Evolutionary conservation across 2,888 invertebrate genomes (phyloP).

Genomic region (Amphipyra berbera): DNA sequence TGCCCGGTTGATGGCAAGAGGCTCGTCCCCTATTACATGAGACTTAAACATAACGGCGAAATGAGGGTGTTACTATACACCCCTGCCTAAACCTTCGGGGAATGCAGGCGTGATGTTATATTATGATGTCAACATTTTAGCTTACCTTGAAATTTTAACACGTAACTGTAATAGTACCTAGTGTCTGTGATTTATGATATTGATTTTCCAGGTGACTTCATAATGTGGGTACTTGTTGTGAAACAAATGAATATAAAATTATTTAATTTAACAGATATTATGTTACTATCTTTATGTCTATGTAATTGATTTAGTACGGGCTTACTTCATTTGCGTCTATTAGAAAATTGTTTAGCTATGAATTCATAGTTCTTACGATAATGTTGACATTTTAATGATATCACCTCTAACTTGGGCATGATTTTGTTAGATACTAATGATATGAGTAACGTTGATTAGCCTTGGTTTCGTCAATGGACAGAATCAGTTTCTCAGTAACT

Average conservation of each 20-base stretch:
- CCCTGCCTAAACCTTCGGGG: too few relatives aligned
- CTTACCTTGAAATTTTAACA: conserved; percentile 4
- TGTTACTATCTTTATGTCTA: background rate
- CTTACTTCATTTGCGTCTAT: background rate
- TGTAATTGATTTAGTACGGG: conserved; percentile 7
- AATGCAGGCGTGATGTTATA: too few relatives aligned
- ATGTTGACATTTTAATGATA: conserved; percentile 54
- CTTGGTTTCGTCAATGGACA: conserved; percentile 70
- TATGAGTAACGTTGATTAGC: conserved; percentile 69
- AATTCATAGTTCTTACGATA: conserved; percentile 23
- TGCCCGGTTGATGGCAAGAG: too few relatives aligned
- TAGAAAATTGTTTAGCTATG: conserved; percentile 19
- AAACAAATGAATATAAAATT: conserved; percentile 27
- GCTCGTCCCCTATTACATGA: too few relatives aligned
- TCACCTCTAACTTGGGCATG: conserved; percentile 58
- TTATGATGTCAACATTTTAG: conserved; percentile 1
- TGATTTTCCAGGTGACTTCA: conserved; percentile 19
- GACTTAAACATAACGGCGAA: too few relatives aligned
- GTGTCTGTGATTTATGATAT: conserved; percentile 5
- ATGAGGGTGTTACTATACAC: too few relatives aligned
- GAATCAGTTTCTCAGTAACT: conserved; percentile 72
- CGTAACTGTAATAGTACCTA: background rate
- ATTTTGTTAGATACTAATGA: conserved; percentile 57
- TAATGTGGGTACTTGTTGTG: background rate
- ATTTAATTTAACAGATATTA: conserved; percentile 7